Evolutionary conservation across 2,888 invertebrate species (phyloP), one percentile per base, ranked within the genome.

Genomic region (Latrodectus hesperus): DNA sequence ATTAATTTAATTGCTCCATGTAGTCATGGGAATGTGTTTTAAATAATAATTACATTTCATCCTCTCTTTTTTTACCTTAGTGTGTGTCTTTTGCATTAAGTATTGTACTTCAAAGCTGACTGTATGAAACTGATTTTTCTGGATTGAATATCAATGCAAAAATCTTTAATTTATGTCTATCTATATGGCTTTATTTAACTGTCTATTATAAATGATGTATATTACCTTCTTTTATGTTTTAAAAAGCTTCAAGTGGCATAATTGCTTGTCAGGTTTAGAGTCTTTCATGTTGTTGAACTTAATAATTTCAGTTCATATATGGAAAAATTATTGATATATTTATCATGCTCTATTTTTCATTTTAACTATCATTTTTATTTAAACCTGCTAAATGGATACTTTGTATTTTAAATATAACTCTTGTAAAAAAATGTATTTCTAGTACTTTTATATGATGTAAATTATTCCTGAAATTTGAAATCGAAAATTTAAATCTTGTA

Each of bases 181-280:
- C 38, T 38, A 38, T 38, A 38, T 0, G 6, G 38, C 38, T 38
- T 38, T 38, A 38, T 38, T 38, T 38, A 22, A 22, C 6, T 38
- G 38, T 38, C 5, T 38, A 38, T 38, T 38, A 38, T 6, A 6
- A 38, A 38, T 38, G 2, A 38, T 38, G 38, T 6, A 38, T 5
- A 38, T 38, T 38, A 38, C 5, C 38, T 38, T 38, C 2, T 38
- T 38, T 38, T 38, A 1, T 38, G 4, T 38, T 6, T 38, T 10
- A 60, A 60, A 60, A 60, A 60, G 60, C 60, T 68, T 68, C 68
- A 68, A 26, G 68, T 68, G 68, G 68, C 51, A 51, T 71, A 16
- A 51, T 16, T 71, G 71, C 49, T 71, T 71, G 49, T 71, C 51
- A 71, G 6, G 38, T 60, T 60, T 60, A 60, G 22, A 22, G 60